phyloP scores from a whole-genome alignment of 2,888 invertebrate genomes.

The Eristalis pertinax region DNA sequence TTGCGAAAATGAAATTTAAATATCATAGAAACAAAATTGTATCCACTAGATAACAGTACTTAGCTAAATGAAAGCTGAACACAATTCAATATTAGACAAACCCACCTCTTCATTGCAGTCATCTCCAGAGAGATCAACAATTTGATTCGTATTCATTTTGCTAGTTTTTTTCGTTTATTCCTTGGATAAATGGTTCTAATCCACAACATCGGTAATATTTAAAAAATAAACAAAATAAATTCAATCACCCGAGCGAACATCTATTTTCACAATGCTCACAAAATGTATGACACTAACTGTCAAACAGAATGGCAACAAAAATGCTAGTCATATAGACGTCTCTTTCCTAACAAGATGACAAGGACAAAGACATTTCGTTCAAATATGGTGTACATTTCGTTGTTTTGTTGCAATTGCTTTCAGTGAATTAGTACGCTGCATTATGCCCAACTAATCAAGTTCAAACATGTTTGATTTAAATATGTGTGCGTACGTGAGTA shows the following conservation, averaged over 20 bases:
- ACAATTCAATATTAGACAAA: not conserved
- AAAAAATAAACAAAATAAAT: not conserved
- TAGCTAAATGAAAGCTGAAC: not conserved
- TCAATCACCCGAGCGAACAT: not conserved
- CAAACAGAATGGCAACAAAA: not conserved
- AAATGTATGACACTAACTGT: not conserved
- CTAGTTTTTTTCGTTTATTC: not conserved
- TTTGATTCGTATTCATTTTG: not conserved
- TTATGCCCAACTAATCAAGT: not conserved
- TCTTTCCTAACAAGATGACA: not conserved
- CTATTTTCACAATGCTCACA: not conserved
- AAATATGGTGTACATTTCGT: no score
- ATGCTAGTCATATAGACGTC: not conserved
- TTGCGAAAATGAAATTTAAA: no score
- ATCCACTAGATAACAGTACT: not conserved
- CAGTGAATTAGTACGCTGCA: no score
- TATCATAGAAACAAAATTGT: no score
- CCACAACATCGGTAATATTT: not conserved
- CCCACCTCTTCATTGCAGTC: constrained; percentile 10
- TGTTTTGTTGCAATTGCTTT: not conserved
- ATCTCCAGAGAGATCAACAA: constrained; percentile 11
- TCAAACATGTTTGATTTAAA: not conserved
- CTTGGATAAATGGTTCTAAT: not conserved
- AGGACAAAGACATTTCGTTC: no score
- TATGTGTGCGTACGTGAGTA: not conserved